phyloP scores from a whole-genome alignment of 2,888 invertebrate genomes.

The Hirtodrosophila alboralis region DNA sequence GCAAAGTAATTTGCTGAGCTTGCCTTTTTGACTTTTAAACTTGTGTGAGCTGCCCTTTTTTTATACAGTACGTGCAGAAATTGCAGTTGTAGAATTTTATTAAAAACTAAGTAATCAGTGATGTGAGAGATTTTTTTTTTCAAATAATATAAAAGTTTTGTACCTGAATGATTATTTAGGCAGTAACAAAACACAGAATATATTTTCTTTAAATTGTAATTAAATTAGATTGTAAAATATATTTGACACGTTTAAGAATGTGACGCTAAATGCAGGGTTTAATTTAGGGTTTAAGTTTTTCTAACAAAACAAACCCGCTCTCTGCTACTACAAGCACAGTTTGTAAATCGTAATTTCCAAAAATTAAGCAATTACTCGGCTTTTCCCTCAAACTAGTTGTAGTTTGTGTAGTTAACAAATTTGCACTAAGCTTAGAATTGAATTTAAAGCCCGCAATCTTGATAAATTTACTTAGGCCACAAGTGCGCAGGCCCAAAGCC shows the following conservation, averaged over 20 bases:
- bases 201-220: too few species aligned
- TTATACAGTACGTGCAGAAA: conserved; percentile 9
- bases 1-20: conserved; percentile 41
- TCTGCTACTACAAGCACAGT: not conserved
- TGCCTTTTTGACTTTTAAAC: conserved; percentile 40
- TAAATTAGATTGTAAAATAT: too few species aligned
- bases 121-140: too few species aligned
- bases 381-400: conserved; percentile 1
- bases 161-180: too few species aligned
- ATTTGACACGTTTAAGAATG: too few species aligned
- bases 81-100: not conserved
- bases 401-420: conserved; percentile 13
- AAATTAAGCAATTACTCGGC: conserved; percentile 15
- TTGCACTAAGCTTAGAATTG: conserved; percentile 10
- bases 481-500: conserved; percentile 12
- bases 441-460: conserved; percentile 21
- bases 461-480: conserved; percentile 8
- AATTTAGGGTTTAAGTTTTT: too few species aligned
- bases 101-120: too few species aligned
- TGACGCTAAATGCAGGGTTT: too few species aligned
- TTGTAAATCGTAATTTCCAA: conserved; percentile 1
- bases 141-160: too few species aligned
- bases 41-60: conserved; percentile 7
- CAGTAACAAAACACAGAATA: too few species aligned
- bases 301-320: too few species aligned